These are phyloP conservation scores for Paracanthobrama guichenoti DNA, from an alignment of 2,113 vertebrate species.

Conservation along the genomic window DNA sequence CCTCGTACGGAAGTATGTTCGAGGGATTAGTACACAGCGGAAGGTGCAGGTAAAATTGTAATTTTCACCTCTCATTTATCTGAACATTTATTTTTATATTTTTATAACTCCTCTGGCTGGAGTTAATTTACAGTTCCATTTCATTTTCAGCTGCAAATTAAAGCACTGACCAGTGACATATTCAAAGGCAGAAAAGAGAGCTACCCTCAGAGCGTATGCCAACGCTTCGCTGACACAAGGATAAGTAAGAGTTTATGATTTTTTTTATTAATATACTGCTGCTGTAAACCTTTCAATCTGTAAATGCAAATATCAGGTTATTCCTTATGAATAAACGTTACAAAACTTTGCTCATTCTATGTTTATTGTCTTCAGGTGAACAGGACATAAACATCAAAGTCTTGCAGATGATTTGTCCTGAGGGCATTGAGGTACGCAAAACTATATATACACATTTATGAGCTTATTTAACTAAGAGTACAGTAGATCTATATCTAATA, in stretches of 20 bases:
- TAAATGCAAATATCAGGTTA: not conserved
- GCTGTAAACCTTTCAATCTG: not conserved
- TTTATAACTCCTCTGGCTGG: not conserved
- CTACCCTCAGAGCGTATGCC: slow-evolving; percentile 79
- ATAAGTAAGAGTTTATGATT: slow-evolving; percentile 71
- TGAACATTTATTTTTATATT: not conserved
- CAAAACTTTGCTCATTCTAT: not conserved
- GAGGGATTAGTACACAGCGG: slow-evolving; percentile 75
- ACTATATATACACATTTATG: not conserved
- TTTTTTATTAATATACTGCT: too few species aligned
- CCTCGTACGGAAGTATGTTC: slow-evolving; percentile 87
- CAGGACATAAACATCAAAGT: slow-evolving; percentile 81
- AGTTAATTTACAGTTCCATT: not conserved
- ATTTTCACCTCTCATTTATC: not conserved
- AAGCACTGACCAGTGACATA: slow-evolving; percentile 81
- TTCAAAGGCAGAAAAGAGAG: slow-evolving; percentile 91
- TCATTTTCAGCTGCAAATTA: slow-evolving; percentile 81
- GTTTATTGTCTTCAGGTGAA: slow-evolving; percentile 67
- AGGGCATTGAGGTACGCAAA: slow-evolving; percentile 79
- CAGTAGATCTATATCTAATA: not conserved
- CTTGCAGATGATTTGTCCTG: slow-evolving; percentile 78
- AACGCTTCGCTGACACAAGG: slow-evolving; percentile 81
- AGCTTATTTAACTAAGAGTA: not conserved
- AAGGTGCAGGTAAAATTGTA: slow-evolving; percentile 79
- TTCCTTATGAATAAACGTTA: not conserved